phyloP scores from a whole-genome alignment of 2,888 invertebrate genomes.

The Diplolepis rosae region DNA sequence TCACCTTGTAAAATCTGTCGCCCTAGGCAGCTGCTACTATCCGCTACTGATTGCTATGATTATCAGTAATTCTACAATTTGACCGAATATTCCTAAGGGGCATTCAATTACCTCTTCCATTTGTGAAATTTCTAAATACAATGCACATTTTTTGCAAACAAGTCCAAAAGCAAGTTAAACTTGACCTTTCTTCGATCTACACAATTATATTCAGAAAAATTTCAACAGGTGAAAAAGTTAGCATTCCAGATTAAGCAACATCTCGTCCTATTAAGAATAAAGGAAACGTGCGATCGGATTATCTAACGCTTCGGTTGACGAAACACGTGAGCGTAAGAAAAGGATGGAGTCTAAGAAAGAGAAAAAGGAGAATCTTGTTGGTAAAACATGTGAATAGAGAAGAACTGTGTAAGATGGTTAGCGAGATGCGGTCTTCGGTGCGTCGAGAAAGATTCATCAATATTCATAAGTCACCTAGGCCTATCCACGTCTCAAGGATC shows the following conservation, averaged over 20 bases:
- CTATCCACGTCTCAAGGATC: slow-evolving; percentile 67
- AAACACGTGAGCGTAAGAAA: not conserved
- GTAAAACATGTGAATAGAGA: slow-evolving; percentile 38
- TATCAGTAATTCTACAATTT: no score
- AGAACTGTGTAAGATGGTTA: slow-evolving; percentile 38
- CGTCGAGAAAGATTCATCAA: slow-evolving; percentile 70
- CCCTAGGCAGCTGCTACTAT: no score
- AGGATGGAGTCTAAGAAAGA: slow-evolving; percentile 27
- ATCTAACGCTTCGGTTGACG: not conserved
- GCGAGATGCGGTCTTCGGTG: slow-evolving; percentile 57
- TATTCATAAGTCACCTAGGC: slow-evolving; percentile 69
- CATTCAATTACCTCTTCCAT: no score
- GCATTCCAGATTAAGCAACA: not conserved
- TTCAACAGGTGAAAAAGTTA: not conserved
- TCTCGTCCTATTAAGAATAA: not conserved
- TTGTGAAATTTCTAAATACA: no score
- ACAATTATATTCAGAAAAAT: not conserved
- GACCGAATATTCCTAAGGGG: no score
- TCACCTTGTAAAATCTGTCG: no score
- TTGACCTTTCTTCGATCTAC: not conserved
- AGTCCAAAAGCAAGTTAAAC: not conserved
- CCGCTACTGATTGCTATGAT: no score
- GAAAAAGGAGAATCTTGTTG: slow-evolving; percentile 42
- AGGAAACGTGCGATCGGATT: not conserved
- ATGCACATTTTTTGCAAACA: not conserved